Percentiles rank a stretch among this genome's conserved stretches.
Evolutionary conservation across 2,113 vertebrate genomes (phyloP).

Genomic region (Colaptes auratus): DNA sequence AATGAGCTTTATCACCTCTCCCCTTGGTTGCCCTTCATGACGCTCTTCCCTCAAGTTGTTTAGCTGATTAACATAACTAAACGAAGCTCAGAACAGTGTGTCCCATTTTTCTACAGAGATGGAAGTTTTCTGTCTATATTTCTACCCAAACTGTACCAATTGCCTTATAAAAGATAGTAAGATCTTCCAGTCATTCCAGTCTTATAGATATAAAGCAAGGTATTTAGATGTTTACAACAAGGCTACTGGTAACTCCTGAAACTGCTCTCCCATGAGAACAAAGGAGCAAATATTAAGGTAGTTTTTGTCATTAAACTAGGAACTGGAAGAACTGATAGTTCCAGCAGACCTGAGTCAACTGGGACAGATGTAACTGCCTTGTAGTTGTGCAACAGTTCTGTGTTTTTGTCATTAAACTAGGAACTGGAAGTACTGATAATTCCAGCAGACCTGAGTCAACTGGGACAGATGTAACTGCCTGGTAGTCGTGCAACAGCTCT

Average conservation of each 20-base stretch:
- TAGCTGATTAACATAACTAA: constrained; percentile 39
- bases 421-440: background rate
- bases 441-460: background rate
- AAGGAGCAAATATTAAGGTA: background rate
- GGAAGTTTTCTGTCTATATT: background rate
- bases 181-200: background rate
- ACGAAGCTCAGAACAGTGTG: background rate
- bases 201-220: background rate
- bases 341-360: background rate
- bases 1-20: constrained; percentile 42
- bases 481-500: accelerated
- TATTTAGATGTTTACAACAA: background rate
- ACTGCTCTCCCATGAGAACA: background rate
- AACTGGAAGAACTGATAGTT: background rate
- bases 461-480: background rate
- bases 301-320: background rate
- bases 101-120: background rate
- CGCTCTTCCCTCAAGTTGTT: background rate
- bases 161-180: background rate
- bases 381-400: accelerated
- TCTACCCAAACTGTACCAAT: background rate
- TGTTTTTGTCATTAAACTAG: background rate
- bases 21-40: background rate
- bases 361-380: background rate
- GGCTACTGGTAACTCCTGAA: background rate